Conservation (phyloP, 2,113 vertebrate genomes). For the Alaudala cheleensis region DNA sequence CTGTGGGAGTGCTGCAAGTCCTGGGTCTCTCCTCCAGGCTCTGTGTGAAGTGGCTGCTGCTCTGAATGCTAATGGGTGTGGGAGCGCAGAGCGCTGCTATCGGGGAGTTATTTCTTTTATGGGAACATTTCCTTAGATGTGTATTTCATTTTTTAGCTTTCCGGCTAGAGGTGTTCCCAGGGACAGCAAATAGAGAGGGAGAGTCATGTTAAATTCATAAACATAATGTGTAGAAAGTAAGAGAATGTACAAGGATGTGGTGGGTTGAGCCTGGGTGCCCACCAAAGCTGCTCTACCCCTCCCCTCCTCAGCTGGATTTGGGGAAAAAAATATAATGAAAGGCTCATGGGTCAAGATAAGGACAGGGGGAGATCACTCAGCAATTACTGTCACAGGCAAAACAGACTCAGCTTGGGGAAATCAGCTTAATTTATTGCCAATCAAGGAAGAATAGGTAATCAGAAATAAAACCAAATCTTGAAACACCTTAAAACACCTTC, state of each 20-base stretch:
- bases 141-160: conserved; percentile 47
- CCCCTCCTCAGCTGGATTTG: not conserved
- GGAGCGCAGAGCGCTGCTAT: not conserved
- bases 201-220: conserved; percentile 63
- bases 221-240: not conserved
- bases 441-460: not conserved
- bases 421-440: not conserved
- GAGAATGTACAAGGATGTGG: not conserved
- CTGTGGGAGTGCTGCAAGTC: not conserved
- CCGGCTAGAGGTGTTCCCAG: conserved; percentile 28
- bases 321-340: not conserved
- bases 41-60: not conserved
- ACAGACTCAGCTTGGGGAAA: not conserved
- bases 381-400: not conserved
- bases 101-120: conserved; percentile 33
- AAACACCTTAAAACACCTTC: not conserved
- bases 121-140: conserved; percentile 21
- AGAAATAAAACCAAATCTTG: not conserved
- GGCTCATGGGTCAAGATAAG: not conserved
- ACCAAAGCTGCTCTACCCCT: not conserved
- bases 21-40: not conserved
- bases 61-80: not conserved
- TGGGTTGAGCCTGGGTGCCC: not conserved
- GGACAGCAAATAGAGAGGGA: conserved; percentile 6
- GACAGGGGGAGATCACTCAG: not conserved